A percentile compares a stretch with the other conserved stretches of the same genome.
Evolutionary conservation across 23 tunicate genomes (phyloP).

Genomic region (Diplosoma virens): DNA sequence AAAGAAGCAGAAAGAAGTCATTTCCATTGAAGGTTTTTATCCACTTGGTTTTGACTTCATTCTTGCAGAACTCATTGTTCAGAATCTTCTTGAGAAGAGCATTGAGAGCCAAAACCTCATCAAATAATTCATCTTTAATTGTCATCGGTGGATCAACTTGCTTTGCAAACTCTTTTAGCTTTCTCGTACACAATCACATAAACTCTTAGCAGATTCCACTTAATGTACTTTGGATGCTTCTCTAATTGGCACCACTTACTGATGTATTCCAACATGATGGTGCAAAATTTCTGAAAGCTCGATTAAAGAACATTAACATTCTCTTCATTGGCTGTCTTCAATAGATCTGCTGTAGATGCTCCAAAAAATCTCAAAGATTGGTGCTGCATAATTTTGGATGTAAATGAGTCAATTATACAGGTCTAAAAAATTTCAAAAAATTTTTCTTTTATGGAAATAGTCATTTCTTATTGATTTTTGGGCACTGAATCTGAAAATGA

Average conservation of each 20-base stretch:
- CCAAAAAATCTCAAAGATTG: no score
- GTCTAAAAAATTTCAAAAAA: no score
- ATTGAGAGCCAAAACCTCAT: conserved; percentile 59
- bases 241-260: conserved; percentile 57
- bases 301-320: conserved; percentile 47
- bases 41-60: no score
- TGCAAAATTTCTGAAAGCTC: conserved; percentile 32
- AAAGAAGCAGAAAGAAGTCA: no score
- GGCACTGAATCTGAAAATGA: no score
- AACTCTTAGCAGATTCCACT: conserved; percentile 52
- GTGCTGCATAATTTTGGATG: no score
- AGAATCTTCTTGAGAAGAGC: conserved; percentile 54
- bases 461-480: no score
- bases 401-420: no score
- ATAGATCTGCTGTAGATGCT: conserved; percentile 58
- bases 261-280: conserved; percentile 42
- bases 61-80: no score
- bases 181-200: conserved; percentile 35
- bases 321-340: conserved; percentile 56
- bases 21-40: no score
- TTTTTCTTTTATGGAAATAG: no score
- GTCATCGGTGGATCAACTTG: conserved; percentile 60
- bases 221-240: conserved; percentile 38
- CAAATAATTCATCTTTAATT: conserved; percentile 57
- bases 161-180: conserved; percentile 42